Evolutionary conservation across 53 echinoderm and acorn worm genomes (phyloP), one percentile per base, ranked within the genome.

Genomic region (Henricia sp.): DNA sequence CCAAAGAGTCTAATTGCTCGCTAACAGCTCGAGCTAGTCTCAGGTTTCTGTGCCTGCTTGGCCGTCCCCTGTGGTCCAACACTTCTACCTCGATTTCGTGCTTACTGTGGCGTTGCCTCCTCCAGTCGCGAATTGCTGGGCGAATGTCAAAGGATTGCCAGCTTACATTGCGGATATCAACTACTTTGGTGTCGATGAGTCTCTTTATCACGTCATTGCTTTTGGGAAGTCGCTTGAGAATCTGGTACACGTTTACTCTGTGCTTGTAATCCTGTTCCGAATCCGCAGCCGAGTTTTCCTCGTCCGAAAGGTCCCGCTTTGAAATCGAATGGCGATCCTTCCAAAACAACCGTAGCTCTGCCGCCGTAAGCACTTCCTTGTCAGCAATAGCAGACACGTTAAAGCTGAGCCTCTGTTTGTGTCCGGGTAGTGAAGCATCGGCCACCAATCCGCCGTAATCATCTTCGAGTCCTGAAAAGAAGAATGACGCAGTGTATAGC

Each of bases 61-160:
- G 83, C 62, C 77, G 67, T 4, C 94, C 92, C 67, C 89, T 89
- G 6, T 72, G 86, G 59, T 95, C 91, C 53, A 87, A 85, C 27
- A 95, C 74, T 84, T 99, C 99, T 37, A 99, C 78, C 86, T 95
- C 92, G 67, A 99, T 83, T 26, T 94, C 99, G 59, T 91, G 90
- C 52, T 99, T 99, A 32, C 80, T 82, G 23, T 80, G 77, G n/a
- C 90, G 92, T 57, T 63, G 56, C 50, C 71, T 74, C 37, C 72
- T 78, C 99, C 99, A 99, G 43, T 86, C 90, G 50, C 52, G 59
- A 36, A 99, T 84, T 28, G 99, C 99, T 46, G 99, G 99, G 17
- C 91, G 91, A 33, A 99, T 83, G 82, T 99, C 99, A 51, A 99
- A 92, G 20, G 99, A 90, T 52, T 94, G 92, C 99, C 99, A 99